Conservation (phyloP, 2,113 vertebrate genomes). For the Hippopotamus amphibius region DNA sequence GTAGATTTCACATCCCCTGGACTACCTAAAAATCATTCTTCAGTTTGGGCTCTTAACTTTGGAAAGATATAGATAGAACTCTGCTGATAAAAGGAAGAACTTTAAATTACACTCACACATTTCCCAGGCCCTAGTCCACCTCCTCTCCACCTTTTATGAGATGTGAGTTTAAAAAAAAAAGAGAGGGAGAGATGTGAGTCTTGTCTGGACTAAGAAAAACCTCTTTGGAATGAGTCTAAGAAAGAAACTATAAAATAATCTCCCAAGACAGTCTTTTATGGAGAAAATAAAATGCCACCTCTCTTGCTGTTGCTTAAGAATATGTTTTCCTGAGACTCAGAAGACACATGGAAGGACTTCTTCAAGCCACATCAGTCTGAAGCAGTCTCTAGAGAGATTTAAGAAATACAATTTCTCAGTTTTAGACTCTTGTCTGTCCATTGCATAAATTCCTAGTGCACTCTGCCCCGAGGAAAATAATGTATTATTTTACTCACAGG, state of each 20-base stretch:
- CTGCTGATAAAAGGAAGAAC: conserved; percentile 21
- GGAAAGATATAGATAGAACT: background rate
- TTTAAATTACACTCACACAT: background rate
- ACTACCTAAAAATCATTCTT: background rate
- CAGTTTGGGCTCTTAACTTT: background rate
- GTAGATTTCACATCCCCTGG: background rate
- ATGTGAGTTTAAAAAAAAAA: background rate
- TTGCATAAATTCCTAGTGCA: background rate
- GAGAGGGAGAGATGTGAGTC: background rate
- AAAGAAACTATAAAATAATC: conserved; percentile 35
- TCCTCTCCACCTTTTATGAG: background rate
- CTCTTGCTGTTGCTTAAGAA: conserved; percentile 49
- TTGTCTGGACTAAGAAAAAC: background rate
- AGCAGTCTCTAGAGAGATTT: background rate
- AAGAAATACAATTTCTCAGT: conserved; percentile 20
- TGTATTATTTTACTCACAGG: background rate
- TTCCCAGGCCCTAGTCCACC: background rate
- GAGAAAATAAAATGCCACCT: conserved; percentile 51
- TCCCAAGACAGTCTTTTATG: conserved; percentile 37
- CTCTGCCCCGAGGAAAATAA: conserved; percentile 18
- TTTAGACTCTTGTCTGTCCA: background rate
- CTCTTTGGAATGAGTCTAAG: background rate
- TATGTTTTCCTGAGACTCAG: background rate
- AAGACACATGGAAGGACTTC: background rate
- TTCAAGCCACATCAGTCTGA: background rate